Conservation (phyloP, 2,113 vertebrate species). For the Coryphaenoides rupestris region DNA sequence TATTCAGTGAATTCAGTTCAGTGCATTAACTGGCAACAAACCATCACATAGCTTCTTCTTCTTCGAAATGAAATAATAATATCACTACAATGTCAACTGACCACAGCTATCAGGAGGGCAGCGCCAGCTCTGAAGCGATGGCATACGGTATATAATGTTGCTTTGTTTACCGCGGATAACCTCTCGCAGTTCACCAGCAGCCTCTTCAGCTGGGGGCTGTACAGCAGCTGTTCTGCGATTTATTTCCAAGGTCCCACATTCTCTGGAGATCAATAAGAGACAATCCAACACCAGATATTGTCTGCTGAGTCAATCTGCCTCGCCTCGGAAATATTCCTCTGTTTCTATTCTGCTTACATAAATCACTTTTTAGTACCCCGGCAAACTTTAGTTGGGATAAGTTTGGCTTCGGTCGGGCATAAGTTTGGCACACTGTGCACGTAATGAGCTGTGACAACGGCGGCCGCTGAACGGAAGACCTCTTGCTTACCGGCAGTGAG, state of each 20-base stretch:
- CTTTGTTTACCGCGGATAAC: constrained; percentile 50
- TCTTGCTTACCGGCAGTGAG: constrained; percentile 25
- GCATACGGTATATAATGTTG: constrained; percentile 35
- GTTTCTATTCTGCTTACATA: constrained; percentile 1
- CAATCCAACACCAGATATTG: constrained; percentile 1
- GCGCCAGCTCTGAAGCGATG: constrained; percentile 35
- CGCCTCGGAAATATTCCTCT: background rate
- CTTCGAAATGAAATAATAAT: no score
- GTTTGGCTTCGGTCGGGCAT: no score
- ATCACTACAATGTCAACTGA: constrained; percentile 12
- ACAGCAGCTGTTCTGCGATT: constrained; percentile 14
- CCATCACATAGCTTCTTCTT: no score
- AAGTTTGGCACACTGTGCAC: background rate
- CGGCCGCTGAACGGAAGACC: constrained; percentile 7
- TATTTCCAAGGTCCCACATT: constrained; percentile 22
- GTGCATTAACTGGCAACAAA: no score
- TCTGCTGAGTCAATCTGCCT: background rate
- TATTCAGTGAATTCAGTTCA: no score
- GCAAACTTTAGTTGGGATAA: no score
- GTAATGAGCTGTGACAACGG: background rate
- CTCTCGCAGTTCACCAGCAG: constrained; percentile 4
- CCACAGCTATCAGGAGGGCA: constrained; percentile 22
- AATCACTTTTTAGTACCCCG: background rate
- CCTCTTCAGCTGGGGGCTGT: no score
- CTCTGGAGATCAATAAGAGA: constrained; percentile 3